These are phyloP conservation scores for Gallinago nigripennis DNA, from an alignment of 2,797 vertebrate species.

Conservation along the genomic window DNA sequence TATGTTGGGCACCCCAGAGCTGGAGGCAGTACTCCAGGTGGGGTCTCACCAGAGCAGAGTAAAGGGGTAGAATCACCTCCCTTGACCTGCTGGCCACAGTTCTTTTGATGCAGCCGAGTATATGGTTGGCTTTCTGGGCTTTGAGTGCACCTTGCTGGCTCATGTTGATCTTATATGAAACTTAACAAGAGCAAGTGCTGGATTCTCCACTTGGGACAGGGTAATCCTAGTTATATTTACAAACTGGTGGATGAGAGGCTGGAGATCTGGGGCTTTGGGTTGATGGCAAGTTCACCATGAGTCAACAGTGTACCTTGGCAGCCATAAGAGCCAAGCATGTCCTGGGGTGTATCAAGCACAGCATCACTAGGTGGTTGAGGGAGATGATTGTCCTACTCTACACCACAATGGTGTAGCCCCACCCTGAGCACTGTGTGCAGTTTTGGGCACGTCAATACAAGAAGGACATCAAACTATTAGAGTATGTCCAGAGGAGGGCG, in stretches of 20 bases:
- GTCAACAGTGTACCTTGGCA: neutral
- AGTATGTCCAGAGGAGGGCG: neutral
- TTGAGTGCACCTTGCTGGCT: neutral
- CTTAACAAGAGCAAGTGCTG: neutral
- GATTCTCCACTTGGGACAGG: neutral
- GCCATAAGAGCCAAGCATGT: neutral
- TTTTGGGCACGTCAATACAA: neutral
- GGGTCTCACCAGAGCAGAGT: neutral
- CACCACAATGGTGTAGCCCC: fast-evolving
- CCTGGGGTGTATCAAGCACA: neutral
- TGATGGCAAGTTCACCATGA: neutral
- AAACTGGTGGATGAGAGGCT: neutral
- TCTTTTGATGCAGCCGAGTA: neutral
- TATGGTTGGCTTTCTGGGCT: neutral
- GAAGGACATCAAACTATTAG: neutral
- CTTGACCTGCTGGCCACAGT: neutral
- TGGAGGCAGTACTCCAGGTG: neutral
- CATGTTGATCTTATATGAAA: neutral
- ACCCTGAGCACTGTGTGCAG: no score
- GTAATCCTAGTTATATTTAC: neutral
- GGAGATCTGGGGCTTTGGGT: neutral
- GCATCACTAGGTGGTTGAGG: fast-evolving
- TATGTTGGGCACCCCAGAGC: neutral
- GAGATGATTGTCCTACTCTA: neutral
- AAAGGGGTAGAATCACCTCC: neutral